Conservation (phyloP, 2,888 invertebrate genomes). For the Carcina quercana region DNA sequence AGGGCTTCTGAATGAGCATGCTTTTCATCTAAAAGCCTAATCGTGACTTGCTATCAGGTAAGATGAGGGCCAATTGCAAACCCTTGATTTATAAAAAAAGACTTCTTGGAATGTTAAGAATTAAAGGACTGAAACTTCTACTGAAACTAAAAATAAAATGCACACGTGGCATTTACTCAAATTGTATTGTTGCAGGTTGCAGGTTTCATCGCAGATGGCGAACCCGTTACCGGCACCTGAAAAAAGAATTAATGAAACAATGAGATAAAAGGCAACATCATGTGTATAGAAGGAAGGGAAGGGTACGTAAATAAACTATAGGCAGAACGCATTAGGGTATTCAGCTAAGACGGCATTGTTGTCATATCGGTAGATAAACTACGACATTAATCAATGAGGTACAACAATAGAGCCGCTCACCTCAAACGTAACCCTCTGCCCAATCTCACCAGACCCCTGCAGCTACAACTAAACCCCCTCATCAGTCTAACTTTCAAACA, state of each 20-base stretch:
- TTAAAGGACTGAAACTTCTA: no score
- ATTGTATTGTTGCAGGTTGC: slow-evolving; percentile 5
- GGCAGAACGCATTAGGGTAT: slow-evolving; percentile 58
- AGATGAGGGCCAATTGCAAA: no score
- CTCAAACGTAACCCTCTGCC: slow-evolving; percentile 43
- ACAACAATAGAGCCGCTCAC: slow-evolving; percentile 62
- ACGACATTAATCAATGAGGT: slow-evolving; percentile 63
- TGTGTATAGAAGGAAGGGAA: slow-evolving; percentile 43
- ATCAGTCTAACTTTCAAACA: slow-evolving; percentile 1
- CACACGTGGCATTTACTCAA: no score
- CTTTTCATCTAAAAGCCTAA: no score
- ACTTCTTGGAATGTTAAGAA: no score
- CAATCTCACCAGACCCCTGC: slow-evolving; percentile 30
- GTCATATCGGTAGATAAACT: slow-evolving; percentile 71
- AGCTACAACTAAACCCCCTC: slow-evolving; percentile 1
- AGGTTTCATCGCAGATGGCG: background rate
- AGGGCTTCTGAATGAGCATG: no score
- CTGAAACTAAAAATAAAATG: no score
- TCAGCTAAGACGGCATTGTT: slow-evolving; percentile 66
- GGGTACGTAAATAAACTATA: slow-evolving; percentile 54
- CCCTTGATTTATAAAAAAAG: no score
- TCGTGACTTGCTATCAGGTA: no score
- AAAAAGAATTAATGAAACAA: slow-evolving; percentile 24
- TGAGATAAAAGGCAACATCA: slow-evolving; percentile 36
- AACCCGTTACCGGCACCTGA: slow-evolving; percentile 25